Evolutionary conservation across 2,113 vertebrate genomes (phyloP), one percentile per base, ranked within the genome.

Genomic region (Syngnathus scovelli): DNA sequence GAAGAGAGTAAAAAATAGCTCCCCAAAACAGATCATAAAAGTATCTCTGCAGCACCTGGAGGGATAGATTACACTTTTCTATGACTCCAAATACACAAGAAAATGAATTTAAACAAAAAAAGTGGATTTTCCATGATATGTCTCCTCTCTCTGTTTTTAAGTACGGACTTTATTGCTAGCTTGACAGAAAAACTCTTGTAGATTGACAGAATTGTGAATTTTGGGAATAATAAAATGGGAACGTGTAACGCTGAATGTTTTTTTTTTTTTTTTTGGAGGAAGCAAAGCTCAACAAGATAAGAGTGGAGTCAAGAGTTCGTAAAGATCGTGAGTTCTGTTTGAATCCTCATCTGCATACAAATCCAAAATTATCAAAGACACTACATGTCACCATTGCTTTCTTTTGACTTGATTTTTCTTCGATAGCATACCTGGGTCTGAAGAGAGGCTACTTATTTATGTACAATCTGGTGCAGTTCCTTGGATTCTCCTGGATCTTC

Each of bases 401-500:
- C 5, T 37, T 38, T 15, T 43, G 1, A 39, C 21, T 18, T 73
- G 0, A 58, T 44, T 59, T 9, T 72, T 44, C 58, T 48, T 72
- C 48, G 64, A 56, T 73, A 90, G 89, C 83, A 8, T 90, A 83
- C 74, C 76, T 88, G 81, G 92, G 78, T 64, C 76, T 98, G 88
- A 95, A 92, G 90, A 95, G 86, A 77, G 93, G 94, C 13, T 98
- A 96, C 80, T 65, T 98, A 66, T 90, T 96, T 59, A 93, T 97
- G 92, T 98, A 98, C 78, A 97, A 98, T 78, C 91, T 98, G 0
- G 95, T 98, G 19, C 96, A 98, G 87, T 97, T 98, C 81, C 75
- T 98, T 86, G 95, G 95, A 54, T 98, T 95, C 84, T 95, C 95
- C 37, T 98, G 95, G 95, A 92, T 98, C 82, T 97, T 98, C 73